Conservation (phyloP, 2,888 invertebrate genomes). For the Spodoptera picta region DNA sequence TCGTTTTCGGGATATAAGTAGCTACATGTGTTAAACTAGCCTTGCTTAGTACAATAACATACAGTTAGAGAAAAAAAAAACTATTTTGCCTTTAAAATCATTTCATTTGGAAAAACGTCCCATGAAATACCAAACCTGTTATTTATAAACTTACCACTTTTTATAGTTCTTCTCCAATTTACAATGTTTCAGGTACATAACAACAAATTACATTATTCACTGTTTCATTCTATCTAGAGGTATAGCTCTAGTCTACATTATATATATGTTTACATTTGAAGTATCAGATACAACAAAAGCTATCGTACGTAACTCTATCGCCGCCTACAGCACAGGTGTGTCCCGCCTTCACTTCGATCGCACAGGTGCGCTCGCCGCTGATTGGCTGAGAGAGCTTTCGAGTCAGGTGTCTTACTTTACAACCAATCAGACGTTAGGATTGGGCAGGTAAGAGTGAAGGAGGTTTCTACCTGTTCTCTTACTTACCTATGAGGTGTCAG, state of each 20-base stretch:
- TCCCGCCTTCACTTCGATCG: conserved; percentile 71
- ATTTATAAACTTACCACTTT: no score
- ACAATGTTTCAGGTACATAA: no score
- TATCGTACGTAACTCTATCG: conserved; percentile 13
- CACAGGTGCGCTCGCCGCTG: conserved; percentile 69
- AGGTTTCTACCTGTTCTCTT: conserved; percentile 40
- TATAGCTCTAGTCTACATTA: neutral
- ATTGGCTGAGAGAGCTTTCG: conserved; percentile 71
- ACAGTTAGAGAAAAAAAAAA: no score
- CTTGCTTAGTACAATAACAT: no score
- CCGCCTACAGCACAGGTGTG: conserved; percentile 54
- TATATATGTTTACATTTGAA: neutral
- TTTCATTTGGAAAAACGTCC: no score
- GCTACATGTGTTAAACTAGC: no score
- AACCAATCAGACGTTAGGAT: conserved; percentile 64
- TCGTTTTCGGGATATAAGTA: no score
- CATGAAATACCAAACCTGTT: no score
- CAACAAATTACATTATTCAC: neutral
- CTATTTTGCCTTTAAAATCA: no score
- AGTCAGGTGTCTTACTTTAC: conserved; percentile 70
- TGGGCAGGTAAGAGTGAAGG: conserved; percentile 46
- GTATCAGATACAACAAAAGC: conserved; percentile 18
- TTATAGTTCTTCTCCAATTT: no score
- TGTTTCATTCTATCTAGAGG: neutral
- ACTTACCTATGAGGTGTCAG: conserved; percentile 17